phyloP scores from a whole-genome alignment of 2,888 invertebrate species.

The Sussaba pulchella region DNA sequence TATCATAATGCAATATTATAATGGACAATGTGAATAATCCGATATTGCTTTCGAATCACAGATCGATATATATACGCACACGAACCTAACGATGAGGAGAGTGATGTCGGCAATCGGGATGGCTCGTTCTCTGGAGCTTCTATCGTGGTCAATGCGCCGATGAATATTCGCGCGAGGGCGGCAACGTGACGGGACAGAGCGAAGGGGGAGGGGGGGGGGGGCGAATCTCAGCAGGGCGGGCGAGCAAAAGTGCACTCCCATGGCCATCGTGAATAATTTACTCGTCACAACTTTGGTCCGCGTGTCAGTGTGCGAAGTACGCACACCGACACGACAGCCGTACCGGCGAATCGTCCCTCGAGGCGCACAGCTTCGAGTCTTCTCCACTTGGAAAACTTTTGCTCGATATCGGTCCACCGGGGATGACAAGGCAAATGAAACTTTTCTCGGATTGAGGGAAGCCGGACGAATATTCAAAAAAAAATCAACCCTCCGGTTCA shows the following conservation, averaged over 20 bases:
- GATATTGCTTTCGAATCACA: too few species aligned
- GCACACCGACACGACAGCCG: conserved; percentile 28
- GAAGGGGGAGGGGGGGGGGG: too few species aligned
- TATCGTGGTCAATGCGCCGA: not conserved
- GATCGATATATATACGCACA: too few species aligned
- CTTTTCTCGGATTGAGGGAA: not conserved
- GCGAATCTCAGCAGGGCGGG: conserved; percentile 39
- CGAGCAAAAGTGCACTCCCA: conserved; percentile 43
- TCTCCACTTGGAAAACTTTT: conserved; percentile 43
- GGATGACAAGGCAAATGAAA: not conserved
- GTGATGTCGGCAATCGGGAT: conserved; percentile 15
- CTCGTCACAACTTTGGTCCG: conserved; percentile 46
- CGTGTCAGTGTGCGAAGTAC: conserved; percentile 24
- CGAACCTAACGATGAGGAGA: not conserved
- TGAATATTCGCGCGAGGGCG: conserved; percentile 36
- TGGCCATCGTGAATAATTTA: conserved; percentile 57
- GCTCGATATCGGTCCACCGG: conserved; percentile 34
- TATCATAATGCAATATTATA: too few species aligned
- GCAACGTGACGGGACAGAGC: conserved; percentile 18
- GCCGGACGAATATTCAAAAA: not conserved
- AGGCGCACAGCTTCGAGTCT: conserved; percentile 25
- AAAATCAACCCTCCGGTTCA: too few species aligned
- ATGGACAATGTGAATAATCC: too few species aligned
- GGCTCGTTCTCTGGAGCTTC: not conserved
- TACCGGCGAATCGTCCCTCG: conserved; percentile 34